Base-by-base conservation (phyloP, 2,113 vertebrate species). In the Bucco capensis region DNA sequence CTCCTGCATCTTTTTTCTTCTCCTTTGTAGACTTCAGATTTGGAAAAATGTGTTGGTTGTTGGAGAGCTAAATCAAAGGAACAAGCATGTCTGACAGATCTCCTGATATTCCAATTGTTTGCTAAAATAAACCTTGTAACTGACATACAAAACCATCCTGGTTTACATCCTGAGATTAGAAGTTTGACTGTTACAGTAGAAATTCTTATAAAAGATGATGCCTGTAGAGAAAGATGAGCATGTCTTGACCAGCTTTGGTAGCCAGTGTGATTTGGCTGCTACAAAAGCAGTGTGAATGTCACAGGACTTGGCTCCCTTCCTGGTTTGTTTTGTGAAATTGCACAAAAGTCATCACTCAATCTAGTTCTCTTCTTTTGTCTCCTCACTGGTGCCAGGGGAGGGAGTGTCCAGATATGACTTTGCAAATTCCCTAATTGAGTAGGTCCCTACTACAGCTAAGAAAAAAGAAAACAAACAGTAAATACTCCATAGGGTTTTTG, bases 231-330 rank as follows among this genome's bases (percentile, higher is more conserved):
- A 94, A 93, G 66, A 80, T 72, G 50, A 66, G 28, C 37, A 86
- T 71, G 38, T 33, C 74, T 91, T 66, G 72, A 54, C 60, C 33
- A 83, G 42, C 58, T 93, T 89, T 90, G 77, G 90, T 90, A 93
- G 77, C 47, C 54, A 62, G 23, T 19, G 27, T 79, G 73, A 75
- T 86, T 86, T 90, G 73, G 81, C 81, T 88, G 50, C 76, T 54
- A 33, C 28, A 49, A 71, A 83, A 81, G 33, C 53, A 38, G 27
- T 33, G 40, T 4, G 33, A 81, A 86, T 78, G 80, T 84, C 83
- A 82, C 35, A 86, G 54, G 70, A 76, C 50, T 88, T 93, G 94
- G 92, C 88, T 92, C 47, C 24, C 25, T 76, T 96, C 86, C 83
- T 5, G 2, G 60, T 25, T 90, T 86, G 70, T 42, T 93, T 88